Conservation (phyloP, 2,888 invertebrate genomes). For the Lasioglossum vierecki region DNA sequence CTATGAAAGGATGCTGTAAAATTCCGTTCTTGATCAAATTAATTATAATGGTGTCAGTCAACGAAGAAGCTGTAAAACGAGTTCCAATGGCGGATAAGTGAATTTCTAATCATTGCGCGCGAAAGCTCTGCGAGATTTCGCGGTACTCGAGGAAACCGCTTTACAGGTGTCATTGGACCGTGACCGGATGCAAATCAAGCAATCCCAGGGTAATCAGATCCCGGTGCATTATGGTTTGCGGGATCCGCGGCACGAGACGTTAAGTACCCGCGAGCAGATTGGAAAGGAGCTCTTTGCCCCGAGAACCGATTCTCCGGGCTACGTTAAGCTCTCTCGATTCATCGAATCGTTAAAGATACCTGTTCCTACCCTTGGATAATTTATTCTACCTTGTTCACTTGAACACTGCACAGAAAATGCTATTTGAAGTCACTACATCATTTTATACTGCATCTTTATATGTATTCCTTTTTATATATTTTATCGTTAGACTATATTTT, state of each 20-base stretch:
- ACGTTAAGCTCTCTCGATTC: neutral
- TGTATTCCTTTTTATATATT: neutral
- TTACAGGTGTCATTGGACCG: constrained; percentile 25
- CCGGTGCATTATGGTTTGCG: constrained; percentile 23
- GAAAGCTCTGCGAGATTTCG: neutral
- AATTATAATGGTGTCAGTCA: neutral
- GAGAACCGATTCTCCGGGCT: neutral
- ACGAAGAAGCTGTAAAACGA: neutral
- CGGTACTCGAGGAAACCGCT: neutral
- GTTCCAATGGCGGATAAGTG: neutral
- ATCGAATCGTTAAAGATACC: neutral
- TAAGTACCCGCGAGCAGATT: constrained; percentile 22
- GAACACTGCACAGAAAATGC: neutral
- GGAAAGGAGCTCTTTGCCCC: neutral
- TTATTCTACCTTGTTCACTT: neutral
- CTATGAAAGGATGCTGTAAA: neutral
- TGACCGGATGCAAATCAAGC: constrained; percentile 72
- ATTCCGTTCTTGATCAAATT: neutral
- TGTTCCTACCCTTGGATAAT: neutral
- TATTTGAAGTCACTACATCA: neutral
- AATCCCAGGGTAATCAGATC: constrained; percentile 68
- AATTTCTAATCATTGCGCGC: neutral
- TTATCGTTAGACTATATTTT: neutral
- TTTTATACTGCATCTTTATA: neutral
- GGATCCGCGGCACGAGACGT: constrained; percentile 55